Percentiles rank a stretch among this genome's conserved stretches.
phyloP scores from a whole-genome alignment of 2,113 vertebrate species.

The Nycticebus coucang region DNA sequence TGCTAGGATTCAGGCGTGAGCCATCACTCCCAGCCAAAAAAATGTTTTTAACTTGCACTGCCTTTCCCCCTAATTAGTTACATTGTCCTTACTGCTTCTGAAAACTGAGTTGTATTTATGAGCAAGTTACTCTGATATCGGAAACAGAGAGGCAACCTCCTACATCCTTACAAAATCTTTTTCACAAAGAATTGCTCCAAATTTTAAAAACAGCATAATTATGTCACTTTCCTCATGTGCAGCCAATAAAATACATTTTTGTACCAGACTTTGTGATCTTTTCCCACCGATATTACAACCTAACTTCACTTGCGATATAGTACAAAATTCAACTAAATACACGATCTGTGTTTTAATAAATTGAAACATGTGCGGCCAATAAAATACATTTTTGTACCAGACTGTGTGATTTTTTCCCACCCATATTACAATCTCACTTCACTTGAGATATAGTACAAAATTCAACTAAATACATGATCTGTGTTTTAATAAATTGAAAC shows the following conservation, averaged over 20 bases:
- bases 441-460: not conserved
- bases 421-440: not conserved
- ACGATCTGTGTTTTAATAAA: not conserved
- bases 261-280: not conserved
- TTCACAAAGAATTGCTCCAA: not conserved
- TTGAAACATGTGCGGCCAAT: not conserved
- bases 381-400: slow-evolving; percentile 33
- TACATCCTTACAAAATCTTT: not conserved
- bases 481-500: not conserved
- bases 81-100: not conserved
- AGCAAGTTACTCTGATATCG: not conserved
- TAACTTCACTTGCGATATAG: not conserved
- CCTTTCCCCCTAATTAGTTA: not conserved
- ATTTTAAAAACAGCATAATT: slow-evolving; percentile 27
- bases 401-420: not conserved
- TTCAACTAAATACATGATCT: too few relatives aligned
- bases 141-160: slow-evolving; percentile 39
- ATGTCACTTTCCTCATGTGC: not conserved
- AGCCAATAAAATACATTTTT: slow-evolving; percentile 22
- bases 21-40: not conserved
- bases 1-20: too few relatives aligned
- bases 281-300: not conserved
- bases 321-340: too few relatives aligned
- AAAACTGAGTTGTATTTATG: slow-evolving; percentile 11
- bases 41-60: not conserved